A percentile compares a stretch with the other conserved stretches of the same genome.
These are phyloP conservation scores for Coremacera marginata DNA, from an alignment of 2,888 invertebrate genomes.

Conservation along the genomic window DNA sequence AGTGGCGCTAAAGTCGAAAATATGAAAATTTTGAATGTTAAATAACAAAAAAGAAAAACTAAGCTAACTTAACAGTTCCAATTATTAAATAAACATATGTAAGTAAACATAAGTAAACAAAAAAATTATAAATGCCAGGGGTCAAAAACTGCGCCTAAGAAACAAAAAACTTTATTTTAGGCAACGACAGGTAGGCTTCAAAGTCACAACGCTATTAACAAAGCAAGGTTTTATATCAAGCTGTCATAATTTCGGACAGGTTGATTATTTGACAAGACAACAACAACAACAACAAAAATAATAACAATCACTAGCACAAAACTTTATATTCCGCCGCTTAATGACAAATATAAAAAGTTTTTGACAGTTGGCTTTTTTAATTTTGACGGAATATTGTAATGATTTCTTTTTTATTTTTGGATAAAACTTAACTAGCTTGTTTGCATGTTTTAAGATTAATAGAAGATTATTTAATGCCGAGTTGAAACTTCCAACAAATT, in stretches of 20 bases:
- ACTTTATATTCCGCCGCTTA: no score
- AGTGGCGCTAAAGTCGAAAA: no score
- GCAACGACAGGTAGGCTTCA: no score
- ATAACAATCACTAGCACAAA: not conserved
- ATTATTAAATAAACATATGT: not conserved
- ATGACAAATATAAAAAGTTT: not conserved
- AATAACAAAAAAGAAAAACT: not conserved
- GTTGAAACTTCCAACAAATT: no score
- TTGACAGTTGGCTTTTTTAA: slow-evolving; percentile 10
- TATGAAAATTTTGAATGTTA: no score
- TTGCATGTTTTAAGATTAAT: no score
- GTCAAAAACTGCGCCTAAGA: not conserved
- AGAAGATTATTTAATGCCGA: no score
- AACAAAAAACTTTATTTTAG: not conserved
- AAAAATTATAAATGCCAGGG: not conserved
- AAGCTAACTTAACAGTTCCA: not conserved
- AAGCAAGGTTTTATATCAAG: not conserved
- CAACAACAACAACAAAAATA: slow-evolving; percentile 1
- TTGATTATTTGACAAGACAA: slow-evolving; percentile 12
- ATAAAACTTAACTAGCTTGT: no score
- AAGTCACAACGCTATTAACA: not conserved
- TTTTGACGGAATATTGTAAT: not conserved
- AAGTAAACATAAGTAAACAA: not conserved
- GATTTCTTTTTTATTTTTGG: not conserved
- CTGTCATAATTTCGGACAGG: slow-evolving; percentile 8